A percentile compares a stretch with the other conserved stretches of the same genome.
Conservation (phyloP, 2,113 vertebrate genomes). For the Leucopsar rothschildi region DNA sequence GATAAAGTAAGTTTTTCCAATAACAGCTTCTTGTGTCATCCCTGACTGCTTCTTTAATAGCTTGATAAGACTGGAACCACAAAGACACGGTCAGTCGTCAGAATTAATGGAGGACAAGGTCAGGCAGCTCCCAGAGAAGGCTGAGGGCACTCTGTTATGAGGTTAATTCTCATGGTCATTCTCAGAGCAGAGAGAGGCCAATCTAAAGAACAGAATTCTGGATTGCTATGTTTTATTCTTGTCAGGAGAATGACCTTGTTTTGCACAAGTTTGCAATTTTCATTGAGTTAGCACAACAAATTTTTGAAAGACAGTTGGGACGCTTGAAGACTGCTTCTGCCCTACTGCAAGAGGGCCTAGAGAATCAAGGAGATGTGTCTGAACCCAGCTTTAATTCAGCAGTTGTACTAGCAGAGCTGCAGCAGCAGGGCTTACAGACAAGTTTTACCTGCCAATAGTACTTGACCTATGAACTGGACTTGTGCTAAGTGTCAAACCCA, state of each 20-base stretch:
- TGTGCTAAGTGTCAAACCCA: neutral
- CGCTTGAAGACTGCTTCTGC: neutral
- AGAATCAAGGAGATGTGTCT: neutral
- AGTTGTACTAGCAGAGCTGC: neutral
- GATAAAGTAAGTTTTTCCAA: neutral
- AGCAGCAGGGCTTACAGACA: neutral
- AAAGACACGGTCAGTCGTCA: neutral
- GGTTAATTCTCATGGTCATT: neutral
- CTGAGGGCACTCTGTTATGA: accelerated
- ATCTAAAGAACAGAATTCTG: neutral
- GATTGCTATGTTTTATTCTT: neutral
- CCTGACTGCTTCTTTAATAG: neutral
- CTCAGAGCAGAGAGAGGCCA: neutral
- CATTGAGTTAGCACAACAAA: neutral
- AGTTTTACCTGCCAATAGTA: neutral
- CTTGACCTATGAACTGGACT: neutral
- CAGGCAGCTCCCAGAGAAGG: neutral
- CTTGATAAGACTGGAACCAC: neutral
- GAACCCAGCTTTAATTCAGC: neutral
- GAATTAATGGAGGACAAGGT: neutral
- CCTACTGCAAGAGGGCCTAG: neutral
- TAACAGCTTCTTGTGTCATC: neutral
- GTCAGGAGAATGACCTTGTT: neutral
- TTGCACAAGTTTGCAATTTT: neutral
- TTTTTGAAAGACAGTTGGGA: neutral